Conservation (phyloP, 2,888 invertebrate genomes). For the Tethea ocularis region DNA sequence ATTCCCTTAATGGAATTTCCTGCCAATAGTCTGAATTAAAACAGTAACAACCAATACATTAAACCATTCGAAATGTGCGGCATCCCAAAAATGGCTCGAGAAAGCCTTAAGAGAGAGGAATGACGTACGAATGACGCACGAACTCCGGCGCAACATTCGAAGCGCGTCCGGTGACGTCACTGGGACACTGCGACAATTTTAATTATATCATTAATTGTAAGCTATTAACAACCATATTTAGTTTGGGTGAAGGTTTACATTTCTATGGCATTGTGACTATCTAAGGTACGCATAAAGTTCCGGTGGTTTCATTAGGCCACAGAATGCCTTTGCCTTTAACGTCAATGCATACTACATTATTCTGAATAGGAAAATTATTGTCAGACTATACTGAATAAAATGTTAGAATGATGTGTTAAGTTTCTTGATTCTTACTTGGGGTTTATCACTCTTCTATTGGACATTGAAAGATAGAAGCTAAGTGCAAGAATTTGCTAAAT, state of each 20-base stretch:
- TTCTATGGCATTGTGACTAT: background rate
- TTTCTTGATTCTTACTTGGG: too few relatives aligned
- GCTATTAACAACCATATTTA: background rate
- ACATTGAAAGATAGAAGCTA: background rate
- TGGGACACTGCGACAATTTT: conserved; percentile 27
- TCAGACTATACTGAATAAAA: background rate
- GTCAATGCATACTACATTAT: background rate
- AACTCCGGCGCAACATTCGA: conserved; percentile 44
- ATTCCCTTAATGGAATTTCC: background rate
- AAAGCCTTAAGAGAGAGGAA: conserved; percentile 52
- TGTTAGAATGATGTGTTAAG: too few relatives aligned
- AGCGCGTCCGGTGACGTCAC: conserved; percentile 67
- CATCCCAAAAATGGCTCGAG: conserved; percentile 40
- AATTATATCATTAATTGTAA: background rate
- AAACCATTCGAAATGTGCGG: conserved; percentile 4
- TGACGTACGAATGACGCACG: conserved; percentile 69
- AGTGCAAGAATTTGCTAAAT: too few relatives aligned
- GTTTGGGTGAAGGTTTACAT: background rate
- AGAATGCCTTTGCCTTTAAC: background rate
- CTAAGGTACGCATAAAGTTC: conserved; percentile 1
- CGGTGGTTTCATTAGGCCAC: background rate
- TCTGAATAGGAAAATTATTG: background rate
- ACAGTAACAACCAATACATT: conserved; percentile 4
- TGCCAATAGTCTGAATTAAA: background rate
- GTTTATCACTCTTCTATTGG: background rate